Evolutionary conservation across 53 echinoderm and acorn worm species (phyloP), one percentile per base, ranked within the genome.

Genomic region (Paracentrotus lividus): DNA sequence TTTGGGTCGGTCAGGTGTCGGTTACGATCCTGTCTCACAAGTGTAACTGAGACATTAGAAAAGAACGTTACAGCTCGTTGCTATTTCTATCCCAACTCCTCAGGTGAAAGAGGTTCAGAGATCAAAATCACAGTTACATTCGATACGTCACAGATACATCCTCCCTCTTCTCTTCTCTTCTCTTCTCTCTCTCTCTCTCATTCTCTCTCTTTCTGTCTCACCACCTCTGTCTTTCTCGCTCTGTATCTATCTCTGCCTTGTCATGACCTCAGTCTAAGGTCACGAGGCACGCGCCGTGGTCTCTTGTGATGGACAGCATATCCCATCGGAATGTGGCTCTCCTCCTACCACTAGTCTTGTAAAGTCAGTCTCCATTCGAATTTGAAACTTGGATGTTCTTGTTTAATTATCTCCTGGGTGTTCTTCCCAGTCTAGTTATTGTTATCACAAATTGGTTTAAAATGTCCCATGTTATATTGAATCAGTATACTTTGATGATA

Each of bases 201-300:
- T 26, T 60, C 60, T 60, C 60, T 51, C 51, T 51, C 51, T 51
- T 12, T 51, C 51, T 51, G n/a, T 60, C 60, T 60, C 60, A n/a
- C 60, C 7, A 3, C n/a, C 24, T 59, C 23, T 59, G 3, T 59
- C 14, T 1, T 55, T 55, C 49, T 49, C 49, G 5, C 49, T 49
- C 49, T 49, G 5, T 49, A 5, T 49, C 49, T 49, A n/a, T n/a
- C 40, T 72, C 72, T 72, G 16, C 18, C 72, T 72, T 40, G 72
- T 72, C 36, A 18, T 72, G 72, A 72, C 72, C 72, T 72, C 36
- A 72, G 4, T 72, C 38, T 38, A 18, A 40, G 72, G 72, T 72
- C 72, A 72, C 21, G 40, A 72, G 72, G 72, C 72, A 72, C 72
- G 72, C 72, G 72, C 72, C 72, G 36, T 72, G 40, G 72, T 72